A percentile compares a stretch with the other conserved stretches of the same genome.
Evolutionary conservation across 1,140 invertebrate genomes (phyloP).

Genomic region (Aculops lycopersici): DNA sequence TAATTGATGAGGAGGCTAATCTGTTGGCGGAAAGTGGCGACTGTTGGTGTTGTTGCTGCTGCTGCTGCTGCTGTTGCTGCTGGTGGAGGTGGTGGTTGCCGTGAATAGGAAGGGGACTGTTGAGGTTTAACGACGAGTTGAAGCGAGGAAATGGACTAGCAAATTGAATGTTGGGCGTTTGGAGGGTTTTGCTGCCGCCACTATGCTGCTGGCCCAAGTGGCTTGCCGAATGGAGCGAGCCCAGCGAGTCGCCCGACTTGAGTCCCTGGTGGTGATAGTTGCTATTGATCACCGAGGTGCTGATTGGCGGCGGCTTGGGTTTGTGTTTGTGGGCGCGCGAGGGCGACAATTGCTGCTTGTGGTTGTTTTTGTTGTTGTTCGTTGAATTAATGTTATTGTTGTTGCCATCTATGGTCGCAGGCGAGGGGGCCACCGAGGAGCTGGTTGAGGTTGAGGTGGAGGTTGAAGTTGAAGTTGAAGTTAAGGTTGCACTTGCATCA

Average conservation of each 20-base stretch:
- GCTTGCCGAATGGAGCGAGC: background rate
- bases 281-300: background rate
- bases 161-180: constrained; percentile 13
- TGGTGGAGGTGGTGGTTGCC: background rate
- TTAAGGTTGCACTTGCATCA: too few relatives aligned
- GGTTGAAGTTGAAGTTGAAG: too few relatives aligned
- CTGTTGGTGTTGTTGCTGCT: background rate
- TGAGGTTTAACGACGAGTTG: too few relatives aligned
- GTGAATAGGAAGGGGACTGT: too few relatives aligned
- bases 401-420: too few relatives aligned
- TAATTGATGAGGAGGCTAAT: background rate
- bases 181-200: constrained; percentile 8
- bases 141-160: constrained; percentile 12
- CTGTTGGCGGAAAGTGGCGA: background rate
- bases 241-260: background rate
- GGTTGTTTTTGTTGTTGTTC: background rate
- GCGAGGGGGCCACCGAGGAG: too few relatives aligned
- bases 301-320: constrained; percentile 13
- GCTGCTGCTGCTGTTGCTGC: too few relatives aligned
- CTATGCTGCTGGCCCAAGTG: background rate
- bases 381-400: too few relatives aligned
- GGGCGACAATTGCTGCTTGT: background rate
- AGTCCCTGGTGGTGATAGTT: background rate
- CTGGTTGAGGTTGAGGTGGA: too few relatives aligned
- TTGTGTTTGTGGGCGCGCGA: constrained; percentile 9